These are phyloP conservation scores for Cladopsammia gracilis DNA, from an alignment of 64 coral and sea anemone species.

Conservation along the genomic window DNA sequence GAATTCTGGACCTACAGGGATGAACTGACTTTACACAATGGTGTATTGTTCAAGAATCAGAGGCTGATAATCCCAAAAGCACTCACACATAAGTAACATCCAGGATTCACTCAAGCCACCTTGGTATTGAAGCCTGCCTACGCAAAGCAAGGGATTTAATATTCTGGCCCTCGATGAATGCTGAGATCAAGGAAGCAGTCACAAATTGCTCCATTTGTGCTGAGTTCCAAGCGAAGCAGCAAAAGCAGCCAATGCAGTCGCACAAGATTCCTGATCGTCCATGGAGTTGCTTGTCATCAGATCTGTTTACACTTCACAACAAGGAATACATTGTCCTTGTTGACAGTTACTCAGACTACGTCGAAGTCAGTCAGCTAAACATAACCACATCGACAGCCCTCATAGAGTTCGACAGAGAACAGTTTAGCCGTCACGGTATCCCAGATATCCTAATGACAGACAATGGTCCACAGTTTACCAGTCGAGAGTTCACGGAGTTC, in stretches of 20 bases:
- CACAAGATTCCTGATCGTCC: conserved; percentile 21
- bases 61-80: not conserved
- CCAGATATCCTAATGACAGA: conserved; percentile 10
- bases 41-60: no score
- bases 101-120: not conserved
- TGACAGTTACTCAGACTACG: conserved; percentile 39
- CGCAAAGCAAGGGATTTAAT: not conserved
- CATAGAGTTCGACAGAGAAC: conserved; percentile 4
- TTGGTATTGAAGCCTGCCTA: not conserved
- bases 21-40: conserved; percentile 42
- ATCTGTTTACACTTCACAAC: conserved; percentile 20
- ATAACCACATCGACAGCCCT: not conserved
- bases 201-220: not conserved
- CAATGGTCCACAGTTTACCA: conserved; percentile 36
- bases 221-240: not conserved
- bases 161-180: conserved; percentile 55
- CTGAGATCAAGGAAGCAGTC: not conserved
- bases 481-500: conserved; percentile 48
- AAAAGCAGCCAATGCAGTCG: conserved; percentile 10
- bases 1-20: conserved; percentile 24
- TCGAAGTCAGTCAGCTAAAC: conserved; percentile 15
- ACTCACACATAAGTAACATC: conserved; percentile 1
- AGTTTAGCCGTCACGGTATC: conserved; percentile 17
- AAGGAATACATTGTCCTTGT: conserved; percentile 30
- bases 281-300: not conserved